Percentiles rank a stretch among this genome's conserved stretches.
These are phyloP conservation scores for Pseudomyrmex sp. DNA, from an alignment of 1,140 invertebrate genomes.

Conservation along the genomic window DNA sequence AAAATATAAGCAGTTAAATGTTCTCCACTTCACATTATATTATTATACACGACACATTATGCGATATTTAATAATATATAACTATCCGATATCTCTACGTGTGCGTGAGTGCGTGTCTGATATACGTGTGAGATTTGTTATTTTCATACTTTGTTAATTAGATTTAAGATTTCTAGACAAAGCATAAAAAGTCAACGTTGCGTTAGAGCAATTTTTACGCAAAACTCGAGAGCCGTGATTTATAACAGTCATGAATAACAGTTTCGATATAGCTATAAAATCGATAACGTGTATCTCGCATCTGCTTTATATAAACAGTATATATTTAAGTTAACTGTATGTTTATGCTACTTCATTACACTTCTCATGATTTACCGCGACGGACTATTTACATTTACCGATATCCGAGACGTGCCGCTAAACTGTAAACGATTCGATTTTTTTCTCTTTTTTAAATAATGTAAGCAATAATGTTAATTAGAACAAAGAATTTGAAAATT, in stretches of 20 bases:
- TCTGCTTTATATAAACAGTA: not conserved
- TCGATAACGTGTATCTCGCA: not conserved
- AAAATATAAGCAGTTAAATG: not conserved
- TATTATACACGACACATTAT: not conserved
- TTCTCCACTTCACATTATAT: too few relatives aligned
- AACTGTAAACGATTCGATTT: not conserved
- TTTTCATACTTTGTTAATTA: not conserved
- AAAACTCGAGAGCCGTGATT: not conserved
- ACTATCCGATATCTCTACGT: not conserved
- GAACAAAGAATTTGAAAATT: not conserved
- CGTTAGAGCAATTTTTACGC: not conserved
- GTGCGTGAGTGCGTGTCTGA: too few relatives aligned
- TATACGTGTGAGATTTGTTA: not conserved
- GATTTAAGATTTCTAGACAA: not conserved
- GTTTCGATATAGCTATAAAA: not conserved
- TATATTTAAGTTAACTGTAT: not conserved
- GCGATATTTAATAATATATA: constrained; percentile 7
- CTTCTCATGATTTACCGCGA: too few relatives aligned
- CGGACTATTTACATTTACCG: constrained; percentile 11
- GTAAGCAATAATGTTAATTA: too few relatives aligned
- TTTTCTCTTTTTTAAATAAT: too few relatives aligned
- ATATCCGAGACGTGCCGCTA: not conserved
- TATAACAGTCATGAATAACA: constrained; percentile 11
- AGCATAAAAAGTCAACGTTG: not conserved
- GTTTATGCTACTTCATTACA: not conserved